A percentile compares a stretch with the other conserved stretches of the same genome.
phyloP scores from a whole-genome alignment of 1,140 invertebrate species.

The Pygmarrhopalites habei region DNA sequence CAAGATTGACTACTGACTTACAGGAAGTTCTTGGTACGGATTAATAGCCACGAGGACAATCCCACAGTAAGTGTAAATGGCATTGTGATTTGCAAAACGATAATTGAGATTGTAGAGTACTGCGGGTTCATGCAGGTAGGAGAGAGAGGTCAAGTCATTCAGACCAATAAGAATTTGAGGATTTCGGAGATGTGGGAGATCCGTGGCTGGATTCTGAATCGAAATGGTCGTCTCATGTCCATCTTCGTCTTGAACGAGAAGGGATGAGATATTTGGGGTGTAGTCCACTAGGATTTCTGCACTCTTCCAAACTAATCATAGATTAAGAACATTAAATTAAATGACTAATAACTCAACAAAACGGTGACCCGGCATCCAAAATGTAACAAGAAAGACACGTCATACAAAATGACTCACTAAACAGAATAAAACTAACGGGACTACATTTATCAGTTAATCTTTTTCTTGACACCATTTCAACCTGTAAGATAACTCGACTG shows the following conservation, averaged over 20 bases:
- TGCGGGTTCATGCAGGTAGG: slow-evolving; percentile 94
- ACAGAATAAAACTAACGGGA: no score
- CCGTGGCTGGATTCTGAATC: slow-evolving; percentile 10
- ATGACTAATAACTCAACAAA: no score
- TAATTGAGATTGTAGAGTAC: slow-evolving; percentile 92
- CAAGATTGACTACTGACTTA: no score
- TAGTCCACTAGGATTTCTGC: slow-evolving; percentile 76
- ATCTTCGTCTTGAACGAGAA: slow-evolving; percentile 59
- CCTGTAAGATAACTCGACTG: no score
- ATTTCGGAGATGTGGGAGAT: slow-evolving; percentile 82
- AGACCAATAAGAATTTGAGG: slow-evolving; percentile 95
- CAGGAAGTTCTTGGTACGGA: slow-evolving; percentile 89
- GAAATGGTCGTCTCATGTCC: slow-evolving; percentile 40
- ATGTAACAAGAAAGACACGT: no score
- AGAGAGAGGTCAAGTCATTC: slow-evolving; percentile 94
- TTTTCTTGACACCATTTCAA: no score
- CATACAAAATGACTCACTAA: no score
- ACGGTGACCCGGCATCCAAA: no score
- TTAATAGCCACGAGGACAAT: slow-evolving; percentile 98
- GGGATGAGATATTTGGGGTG: slow-evolving; percentile 46
- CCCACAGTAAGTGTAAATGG: slow-evolving; percentile 97
- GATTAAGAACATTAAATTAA: no score
- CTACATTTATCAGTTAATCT: no score
- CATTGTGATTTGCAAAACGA: slow-evolving; percentile 80
- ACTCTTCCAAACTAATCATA: slow-evolving; percentile 88